A percentile compares a stretch with the other conserved stretches of the same genome.
Conservation (phyloP, 2,797 vertebrate genomes). For the Allobates femoralis region DNA sequence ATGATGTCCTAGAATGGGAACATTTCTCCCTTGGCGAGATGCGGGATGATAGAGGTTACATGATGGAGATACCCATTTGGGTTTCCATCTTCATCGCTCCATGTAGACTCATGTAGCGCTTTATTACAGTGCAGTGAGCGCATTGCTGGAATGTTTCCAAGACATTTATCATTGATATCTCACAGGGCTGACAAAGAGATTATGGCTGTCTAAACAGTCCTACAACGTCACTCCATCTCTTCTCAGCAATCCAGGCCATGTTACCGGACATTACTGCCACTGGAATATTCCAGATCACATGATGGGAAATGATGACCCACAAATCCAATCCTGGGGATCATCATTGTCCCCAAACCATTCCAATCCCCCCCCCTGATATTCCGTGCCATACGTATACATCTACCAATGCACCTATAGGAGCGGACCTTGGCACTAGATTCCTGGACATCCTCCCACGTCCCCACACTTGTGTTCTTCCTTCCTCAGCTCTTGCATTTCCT, state of each 20-base stretch:
- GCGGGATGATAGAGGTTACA: background rate
- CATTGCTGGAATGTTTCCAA: slow-evolving; percentile 12
- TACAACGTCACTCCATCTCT: slow-evolving; percentile 8
- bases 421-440: background rate
- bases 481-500: slow-evolving; percentile 19
- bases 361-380: background rate
- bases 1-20: background rate
- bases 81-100: background rate
- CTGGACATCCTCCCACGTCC: slow-evolving; percentile 9
- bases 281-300: background rate
- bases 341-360: background rate
- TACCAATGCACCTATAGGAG: background rate
- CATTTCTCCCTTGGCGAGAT: background rate
- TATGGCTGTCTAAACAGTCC: slow-evolving; percentile 40
- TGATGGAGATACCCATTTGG: background rate
- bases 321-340: background rate
- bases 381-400: background rate
- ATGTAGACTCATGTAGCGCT: background rate
- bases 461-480: slow-evolving; percentile 9
- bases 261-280: background rate
- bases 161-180: slow-evolving; percentile 46
- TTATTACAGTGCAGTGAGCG: background rate
- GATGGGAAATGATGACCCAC: background rate
- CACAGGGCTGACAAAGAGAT: slow-evolving; percentile 42
- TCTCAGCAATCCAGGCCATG: background rate